phyloP scores from a whole-genome alignment of 2,888 invertebrate species.

The Papilio demoleus region DNA sequence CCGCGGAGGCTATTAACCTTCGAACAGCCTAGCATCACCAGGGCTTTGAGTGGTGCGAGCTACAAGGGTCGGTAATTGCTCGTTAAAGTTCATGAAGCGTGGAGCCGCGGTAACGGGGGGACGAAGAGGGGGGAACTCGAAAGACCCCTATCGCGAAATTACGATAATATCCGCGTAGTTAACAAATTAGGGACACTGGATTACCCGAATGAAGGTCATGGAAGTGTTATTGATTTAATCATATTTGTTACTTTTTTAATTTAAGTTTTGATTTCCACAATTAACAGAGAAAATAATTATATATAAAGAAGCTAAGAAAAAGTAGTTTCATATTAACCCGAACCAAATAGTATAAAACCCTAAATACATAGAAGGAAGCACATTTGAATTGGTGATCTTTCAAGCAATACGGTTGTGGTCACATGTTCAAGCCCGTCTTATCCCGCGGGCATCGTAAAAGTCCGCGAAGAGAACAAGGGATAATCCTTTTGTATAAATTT shows the following conservation, averaged over 20 bases:
- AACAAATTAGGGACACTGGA: constrained; percentile 9
- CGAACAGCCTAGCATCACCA: constrained; percentile 44
- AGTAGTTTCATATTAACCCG: not conserved
- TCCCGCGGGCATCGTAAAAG: constrained; percentile 20
- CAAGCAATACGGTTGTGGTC: constrained; percentile 14
- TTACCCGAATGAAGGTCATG: not conserved
- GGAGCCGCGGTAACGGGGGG: constrained; percentile 44
- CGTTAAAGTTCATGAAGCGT: constrained; percentile 76
- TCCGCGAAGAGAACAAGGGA: constrained; percentile 17
- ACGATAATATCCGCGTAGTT: constrained; percentile 35
- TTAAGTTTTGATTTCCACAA: too few relatives aligned
- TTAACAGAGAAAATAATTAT: not conserved
- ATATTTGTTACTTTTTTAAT: not conserved
- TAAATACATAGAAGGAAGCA: not conserved
- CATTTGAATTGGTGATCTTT: constrained; percentile 2
- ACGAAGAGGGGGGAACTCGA: constrained; percentile 47
- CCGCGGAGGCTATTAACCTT: constrained; percentile 44
- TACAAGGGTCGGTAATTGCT: constrained; percentile 63
- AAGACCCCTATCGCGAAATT: constrained; percentile 41
- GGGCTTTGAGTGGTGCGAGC: constrained; percentile 54
- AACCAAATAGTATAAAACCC: not conserved
- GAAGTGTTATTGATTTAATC: not conserved
- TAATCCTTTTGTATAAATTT: constrained; percentile 27
- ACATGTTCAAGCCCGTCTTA: constrained; percentile 2
- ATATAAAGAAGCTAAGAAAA: too few relatives aligned